Percentiles rank a stretch among this genome's conserved stretches.
These are phyloP conservation scores for Hylaea fasciaria DNA, from an alignment of 2,888 invertebrate genomes.

Conservation along the genomic window DNA sequence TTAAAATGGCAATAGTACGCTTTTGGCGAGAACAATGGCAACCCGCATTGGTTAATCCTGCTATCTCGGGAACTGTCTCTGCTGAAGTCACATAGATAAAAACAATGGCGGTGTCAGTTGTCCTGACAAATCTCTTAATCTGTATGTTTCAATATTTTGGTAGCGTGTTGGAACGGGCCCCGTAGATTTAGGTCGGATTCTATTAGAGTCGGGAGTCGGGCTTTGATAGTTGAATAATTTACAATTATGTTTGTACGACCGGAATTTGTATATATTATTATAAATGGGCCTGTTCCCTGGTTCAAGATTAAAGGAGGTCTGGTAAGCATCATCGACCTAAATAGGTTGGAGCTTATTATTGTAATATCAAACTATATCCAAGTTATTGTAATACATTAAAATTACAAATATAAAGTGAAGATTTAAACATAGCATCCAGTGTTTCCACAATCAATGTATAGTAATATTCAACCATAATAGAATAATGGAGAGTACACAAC, in stretches of 20 bases:
- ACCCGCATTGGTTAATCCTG: constrained; percentile 56
- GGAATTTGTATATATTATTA: no score
- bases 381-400: background rate
- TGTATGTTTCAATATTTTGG: constrained; percentile 30
- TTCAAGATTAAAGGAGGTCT: no score
- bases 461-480: constrained; percentile 1
- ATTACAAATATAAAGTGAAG: no score
- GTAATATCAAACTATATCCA: no score
- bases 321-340: no score
- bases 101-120: constrained; percentile 61
- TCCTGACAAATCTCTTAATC: constrained; percentile 48
- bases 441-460: background rate
- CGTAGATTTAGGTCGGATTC: constrained; percentile 3
- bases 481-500: constrained; percentile 10
- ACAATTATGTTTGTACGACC: no score
- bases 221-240: no score
- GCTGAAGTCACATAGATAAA: constrained; percentile 51
- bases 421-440: background rate
- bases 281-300: no score
- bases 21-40: constrained; percentile 50
- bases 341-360: no score
- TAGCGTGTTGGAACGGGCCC: constrained; percentile 5
- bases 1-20: constrained; percentile 55
- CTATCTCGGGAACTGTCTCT: constrained; percentile 52
- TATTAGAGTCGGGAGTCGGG: background rate